A percentile compares a stretch with the other conserved stretches of the same genome.
Conservation (phyloP, 2,113 vertebrate species). For the Lichenostomus cassidix region DNA sequence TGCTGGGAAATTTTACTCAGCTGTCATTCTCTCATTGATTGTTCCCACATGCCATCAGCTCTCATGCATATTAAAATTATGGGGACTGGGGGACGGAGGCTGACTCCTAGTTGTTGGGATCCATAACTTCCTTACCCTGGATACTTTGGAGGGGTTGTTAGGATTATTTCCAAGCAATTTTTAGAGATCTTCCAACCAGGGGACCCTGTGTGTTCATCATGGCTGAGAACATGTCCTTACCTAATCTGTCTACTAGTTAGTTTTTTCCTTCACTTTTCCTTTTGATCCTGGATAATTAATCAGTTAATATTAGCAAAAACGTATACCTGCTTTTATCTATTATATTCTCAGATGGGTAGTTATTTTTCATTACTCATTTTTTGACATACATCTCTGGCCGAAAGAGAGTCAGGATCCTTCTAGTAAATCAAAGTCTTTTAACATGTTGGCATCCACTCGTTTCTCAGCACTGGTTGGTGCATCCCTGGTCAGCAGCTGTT, state of each 20-base stretch:
- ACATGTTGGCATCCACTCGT: not conserved
- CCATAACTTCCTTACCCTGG: not conserved
- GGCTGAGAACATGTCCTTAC: accelerated
- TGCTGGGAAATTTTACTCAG: not conserved
- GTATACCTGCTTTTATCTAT: not conserved
- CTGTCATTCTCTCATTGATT: slow-evolving; percentile 35
- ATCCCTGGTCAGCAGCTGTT: not conserved
- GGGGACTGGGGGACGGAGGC: not conserved
- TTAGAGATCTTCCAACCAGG: not conserved
- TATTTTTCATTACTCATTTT: not conserved
- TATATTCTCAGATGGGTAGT: not conserved
- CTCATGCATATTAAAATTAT: not conserved
- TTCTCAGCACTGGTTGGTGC: not conserved
- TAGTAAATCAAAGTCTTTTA: not conserved
- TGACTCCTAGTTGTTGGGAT: not conserved
- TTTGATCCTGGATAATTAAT: not conserved
- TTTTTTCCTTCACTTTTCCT: not conserved
- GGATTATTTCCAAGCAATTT: not conserved
- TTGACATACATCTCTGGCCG: not conserved
- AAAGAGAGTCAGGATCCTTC: not conserved
- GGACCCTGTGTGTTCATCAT: not conserved
- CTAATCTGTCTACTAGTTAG: not conserved
- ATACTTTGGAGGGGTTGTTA: not conserved
- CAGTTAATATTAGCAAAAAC: not conserved
- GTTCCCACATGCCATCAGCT: slow-evolving; percentile 1